Base-by-base conservation (phyloP, 2,797 vertebrate species). In the Centroberyx gerrardi region DNA sequence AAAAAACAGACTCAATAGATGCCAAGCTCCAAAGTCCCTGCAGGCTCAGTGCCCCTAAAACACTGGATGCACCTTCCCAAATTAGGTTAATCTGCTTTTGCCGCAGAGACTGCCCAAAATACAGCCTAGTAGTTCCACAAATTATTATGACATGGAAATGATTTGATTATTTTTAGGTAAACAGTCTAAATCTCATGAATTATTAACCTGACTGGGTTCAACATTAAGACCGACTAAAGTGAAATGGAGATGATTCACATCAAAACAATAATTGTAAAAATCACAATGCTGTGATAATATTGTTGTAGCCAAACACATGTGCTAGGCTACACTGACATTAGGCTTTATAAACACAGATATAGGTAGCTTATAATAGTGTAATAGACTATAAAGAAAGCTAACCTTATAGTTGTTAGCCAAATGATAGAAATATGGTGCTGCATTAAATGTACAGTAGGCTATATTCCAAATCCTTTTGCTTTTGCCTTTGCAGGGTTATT, bases 1-100 rank as follows among this genome's bases (percentile, higher is more conserved):
- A 91, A 90, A 91, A 90, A 90, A 90, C 86, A 84, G 89, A 92
- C 89, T 91, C 85, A 85, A 90, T 92, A 87, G 91, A 90, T 85
- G 87, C 90, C 88, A 84, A 86, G 84, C 85, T 87, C 84, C 82
- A 10, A 61, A n/a, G 73, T 89, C 91, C 90, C 93, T 84, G 80
- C 74, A 84, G 93, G 92, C 89, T 90, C 83, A 51, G 58, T 84
- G 88, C 76, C 88, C 84, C 78, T 91, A 83, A 89, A 93, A 90
- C 88, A 89, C 70, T 87, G 85, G 74, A 88, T 89, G 87, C 84
- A 92, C 91, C 90, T 91, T 87, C 62, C 79, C 65, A 90, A 92
- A 91, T 91, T 88, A 91, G 89, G 87, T 89, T 91, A 81, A 93
- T 90, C 90, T 86, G 79, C 71, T 78, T 83, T 85, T 76, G 72